Conservation (phyloP, 2,113 vertebrate species). For the Toxostoma redivivum region DNA sequence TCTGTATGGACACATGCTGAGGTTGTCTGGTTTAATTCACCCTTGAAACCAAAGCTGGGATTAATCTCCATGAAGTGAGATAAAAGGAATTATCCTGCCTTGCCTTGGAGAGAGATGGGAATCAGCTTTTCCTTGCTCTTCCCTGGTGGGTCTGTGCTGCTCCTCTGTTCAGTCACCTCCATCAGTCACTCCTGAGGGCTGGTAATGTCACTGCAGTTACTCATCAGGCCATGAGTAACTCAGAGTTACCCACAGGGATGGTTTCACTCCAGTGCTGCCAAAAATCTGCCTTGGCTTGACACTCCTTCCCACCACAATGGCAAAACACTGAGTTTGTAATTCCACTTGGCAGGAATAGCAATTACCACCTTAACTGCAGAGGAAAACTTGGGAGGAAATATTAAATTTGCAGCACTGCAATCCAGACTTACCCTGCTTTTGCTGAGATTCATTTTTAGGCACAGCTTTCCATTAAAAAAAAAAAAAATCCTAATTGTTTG, state of each 20-base stretch:
- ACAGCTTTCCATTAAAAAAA: not conserved
- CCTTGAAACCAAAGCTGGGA: not conserved
- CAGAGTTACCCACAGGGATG: not conserved
- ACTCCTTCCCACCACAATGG: not conserved
- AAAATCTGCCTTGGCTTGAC: not conserved
- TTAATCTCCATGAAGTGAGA: not conserved
- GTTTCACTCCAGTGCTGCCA: not conserved
- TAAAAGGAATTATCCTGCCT: not conserved
- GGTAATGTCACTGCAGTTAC: not conserved
- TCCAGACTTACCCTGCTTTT: not conserved
- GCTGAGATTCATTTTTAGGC: not conserved
- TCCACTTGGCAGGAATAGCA: not conserved
- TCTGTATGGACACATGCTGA: not conserved
- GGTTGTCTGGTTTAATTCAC: not conserved
- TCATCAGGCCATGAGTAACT: not conserved
- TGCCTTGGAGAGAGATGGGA: not conserved
- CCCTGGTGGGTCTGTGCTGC: not conserved
- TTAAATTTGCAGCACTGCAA: not conserved
- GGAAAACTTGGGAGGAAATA: not conserved
- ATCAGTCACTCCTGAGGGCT: not conserved
- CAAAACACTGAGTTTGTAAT: not conserved
- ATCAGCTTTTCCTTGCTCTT: not conserved
- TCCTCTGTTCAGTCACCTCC: not conserved
- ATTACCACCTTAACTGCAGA: not conserved
- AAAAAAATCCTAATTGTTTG: not conserved